These are phyloP conservation scores for Drosophila willistoni DNA, from an alignment of 1,140 invertebrate genomes.

Conservation along the genomic window DNA sequence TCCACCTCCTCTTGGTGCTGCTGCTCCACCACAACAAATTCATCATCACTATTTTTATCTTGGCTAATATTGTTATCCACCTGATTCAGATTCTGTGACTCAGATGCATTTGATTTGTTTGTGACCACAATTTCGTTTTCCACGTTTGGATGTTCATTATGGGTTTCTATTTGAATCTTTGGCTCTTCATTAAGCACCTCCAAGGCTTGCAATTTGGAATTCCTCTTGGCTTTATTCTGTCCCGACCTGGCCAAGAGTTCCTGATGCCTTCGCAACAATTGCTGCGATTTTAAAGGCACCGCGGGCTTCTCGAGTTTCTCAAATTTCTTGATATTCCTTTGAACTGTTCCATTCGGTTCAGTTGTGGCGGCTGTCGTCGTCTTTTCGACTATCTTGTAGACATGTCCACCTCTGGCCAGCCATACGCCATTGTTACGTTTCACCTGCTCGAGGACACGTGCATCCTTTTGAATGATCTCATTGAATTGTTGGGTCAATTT, in stretches of 20 bases:
- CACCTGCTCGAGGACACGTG: constrained; percentile 76
- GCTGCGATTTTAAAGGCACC: constrained; percentile 76
- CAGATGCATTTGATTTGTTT: constrained; percentile 2
- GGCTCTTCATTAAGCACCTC: constrained; percentile 53
- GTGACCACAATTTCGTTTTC: constrained; percentile 30
- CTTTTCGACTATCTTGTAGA: constrained; percentile 79
- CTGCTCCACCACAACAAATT: not conserved
- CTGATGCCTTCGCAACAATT: constrained; percentile 67
- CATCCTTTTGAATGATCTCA: constrained; percentile 83
- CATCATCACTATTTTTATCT: constrained; percentile 4
- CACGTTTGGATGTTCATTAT: constrained; percentile 6
- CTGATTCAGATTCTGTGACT: constrained; percentile 30
- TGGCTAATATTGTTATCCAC: constrained; percentile 3
- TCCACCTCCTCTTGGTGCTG: constrained; percentile 9
- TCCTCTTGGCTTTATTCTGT: constrained; percentile 17
- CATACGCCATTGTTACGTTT: constrained; percentile 79
- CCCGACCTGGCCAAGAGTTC: constrained; percentile 46
- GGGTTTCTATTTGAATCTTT: constrained; percentile 44
- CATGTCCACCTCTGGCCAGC: constrained; percentile 64
- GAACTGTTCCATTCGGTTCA: constrained; percentile 65
- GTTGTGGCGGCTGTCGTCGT: not conserved
- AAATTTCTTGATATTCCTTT: constrained; percentile 83
- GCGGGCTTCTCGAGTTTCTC: constrained; percentile 82
- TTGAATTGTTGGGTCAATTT: constrained; percentile 84
- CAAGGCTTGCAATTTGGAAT: constrained; percentile 24